Evolutionary conservation across 2,113 vertebrate species (phyloP).

Genomic region (Macrotus californicus): DNA sequence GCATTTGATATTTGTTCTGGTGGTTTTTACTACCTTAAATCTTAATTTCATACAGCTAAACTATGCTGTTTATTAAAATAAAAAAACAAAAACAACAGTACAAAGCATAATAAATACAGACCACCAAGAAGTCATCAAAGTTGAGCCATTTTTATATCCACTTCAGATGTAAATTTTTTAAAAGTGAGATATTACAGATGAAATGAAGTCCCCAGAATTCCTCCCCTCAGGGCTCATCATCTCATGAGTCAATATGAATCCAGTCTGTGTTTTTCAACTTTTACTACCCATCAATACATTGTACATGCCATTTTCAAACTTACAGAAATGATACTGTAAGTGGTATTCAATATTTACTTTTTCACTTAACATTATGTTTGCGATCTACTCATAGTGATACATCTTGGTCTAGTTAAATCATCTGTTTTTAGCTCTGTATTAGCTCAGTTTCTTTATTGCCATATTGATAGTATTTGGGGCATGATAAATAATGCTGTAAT

Average conservation of each 20-base stretch:
- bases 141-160: background rate
- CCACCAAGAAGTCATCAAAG: background rate
- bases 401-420: background rate
- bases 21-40: background rate
- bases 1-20: background rate
- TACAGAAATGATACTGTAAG: background rate
- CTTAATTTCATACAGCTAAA: background rate
- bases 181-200: background rate
- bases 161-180: background rate
- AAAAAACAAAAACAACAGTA: background rate
- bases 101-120: background rate
- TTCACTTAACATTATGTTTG: background rate
- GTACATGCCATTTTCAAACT: background rate
- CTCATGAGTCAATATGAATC: background rate
- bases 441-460: background rate
- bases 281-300: background rate
- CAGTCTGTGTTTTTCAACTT: background rate
- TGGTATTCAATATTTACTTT: background rate
- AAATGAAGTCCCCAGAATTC: background rate
- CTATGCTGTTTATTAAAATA: background rate
- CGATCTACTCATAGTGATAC: background rate
- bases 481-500: background rate
- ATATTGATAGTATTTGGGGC: background rate
- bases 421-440: background rate
- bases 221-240: background rate